Percentiles rank a stretch among this genome's conserved stretches.
Conservation (phyloP, 1,140 invertebrate genomes). For the Drosophila aff. region DNA sequence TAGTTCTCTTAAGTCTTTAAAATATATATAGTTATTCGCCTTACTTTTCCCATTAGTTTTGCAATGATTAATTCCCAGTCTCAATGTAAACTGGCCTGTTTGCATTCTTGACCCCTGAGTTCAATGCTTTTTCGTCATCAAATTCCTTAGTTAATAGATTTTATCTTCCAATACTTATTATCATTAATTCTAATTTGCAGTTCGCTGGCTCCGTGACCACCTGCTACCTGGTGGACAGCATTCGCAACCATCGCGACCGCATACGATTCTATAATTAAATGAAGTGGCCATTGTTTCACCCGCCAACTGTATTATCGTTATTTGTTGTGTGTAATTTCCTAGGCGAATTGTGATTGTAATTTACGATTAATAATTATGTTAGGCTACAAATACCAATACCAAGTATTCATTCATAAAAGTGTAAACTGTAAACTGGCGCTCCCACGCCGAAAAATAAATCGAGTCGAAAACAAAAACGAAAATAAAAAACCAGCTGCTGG, state of each 20-base stretch:
- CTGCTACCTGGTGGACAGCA: conserved; percentile 78
- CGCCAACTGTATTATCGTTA: conserved; percentile 38
- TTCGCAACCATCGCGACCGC: conserved; percentile 80
- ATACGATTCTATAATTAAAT: conserved; percentile 76
- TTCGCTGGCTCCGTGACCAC: conserved; percentile 72
- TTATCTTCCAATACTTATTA: background rate
- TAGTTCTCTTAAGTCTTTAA: background rate
- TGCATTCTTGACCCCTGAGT: conserved; percentile 1
- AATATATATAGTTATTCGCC: background rate
- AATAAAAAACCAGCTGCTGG: conserved; percentile 56
- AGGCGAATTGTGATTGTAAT: conserved; percentile 69
- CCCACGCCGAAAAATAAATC: conserved; percentile 53
- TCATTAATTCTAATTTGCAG: conserved; percentile 41
- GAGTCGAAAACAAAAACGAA: conserved; percentile 10
- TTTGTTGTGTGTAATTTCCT: conserved; percentile 55
- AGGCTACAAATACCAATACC: conserved; percentile 41
- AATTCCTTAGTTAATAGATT: background rate
- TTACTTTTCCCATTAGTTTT: background rate
- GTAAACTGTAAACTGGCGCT: conserved; percentile 58
- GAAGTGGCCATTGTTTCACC: conserved; percentile 28
- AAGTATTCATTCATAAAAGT: conserved; percentile 73
- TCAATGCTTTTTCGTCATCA: background rate
- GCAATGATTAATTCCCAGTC: no score
- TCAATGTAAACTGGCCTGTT: background rate
- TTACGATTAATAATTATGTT: conserved; percentile 43